Percentiles rank a stretch among this genome's conserved stretches.
Conservation (phyloP, 2,888 invertebrate species). For the Heteromyza rotundicornis region DNA sequence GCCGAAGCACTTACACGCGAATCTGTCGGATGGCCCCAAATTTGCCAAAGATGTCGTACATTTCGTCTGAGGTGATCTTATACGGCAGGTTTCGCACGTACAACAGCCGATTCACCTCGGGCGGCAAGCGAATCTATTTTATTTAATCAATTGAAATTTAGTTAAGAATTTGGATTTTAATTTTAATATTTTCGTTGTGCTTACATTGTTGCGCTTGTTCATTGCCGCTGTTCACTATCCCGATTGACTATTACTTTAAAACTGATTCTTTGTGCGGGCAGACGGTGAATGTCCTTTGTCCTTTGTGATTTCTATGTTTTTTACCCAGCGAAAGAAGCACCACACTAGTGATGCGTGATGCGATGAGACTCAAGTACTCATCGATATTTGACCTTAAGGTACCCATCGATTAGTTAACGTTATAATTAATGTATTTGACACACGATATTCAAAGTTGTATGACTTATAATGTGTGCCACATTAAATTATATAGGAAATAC, state of each 20-base stretch:
- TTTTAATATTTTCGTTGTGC: conserved; percentile 32
- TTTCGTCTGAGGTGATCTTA: conserved; percentile 99
- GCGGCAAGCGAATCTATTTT: conserved; percentile 92
- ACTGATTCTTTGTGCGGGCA: conserved; percentile 19
- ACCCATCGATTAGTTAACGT: too few species aligned
- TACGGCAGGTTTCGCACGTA: conserved; percentile 98
- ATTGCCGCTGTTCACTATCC: conserved; percentile 32
- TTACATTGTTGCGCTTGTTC: conserved; percentile 61
- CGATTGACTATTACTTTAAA: conserved; percentile 4
- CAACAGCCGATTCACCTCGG: conserved; percentile 96
- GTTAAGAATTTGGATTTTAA: conserved; percentile 22
- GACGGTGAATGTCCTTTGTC: conserved; percentile 28
- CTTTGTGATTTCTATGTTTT: conserved; percentile 17
- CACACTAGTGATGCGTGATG: too few species aligned
- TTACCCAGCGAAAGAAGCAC: too few species aligned
- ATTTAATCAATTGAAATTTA: too few species aligned
- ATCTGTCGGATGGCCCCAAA: conserved; percentile 99
- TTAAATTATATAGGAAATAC: too few species aligned
- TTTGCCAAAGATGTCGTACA: conserved; percentile 99
- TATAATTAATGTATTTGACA: too few species aligned
- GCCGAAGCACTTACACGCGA: conserved; percentile 82
- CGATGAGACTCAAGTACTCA: too few species aligned
- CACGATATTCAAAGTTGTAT: too few species aligned
- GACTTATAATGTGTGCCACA: too few species aligned
- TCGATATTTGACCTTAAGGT: too few species aligned